These are phyloP conservation scores for Ellobium chinense DNA, from an alignment of 2,888 invertebrate species.

Conservation along the genomic window DNA sequence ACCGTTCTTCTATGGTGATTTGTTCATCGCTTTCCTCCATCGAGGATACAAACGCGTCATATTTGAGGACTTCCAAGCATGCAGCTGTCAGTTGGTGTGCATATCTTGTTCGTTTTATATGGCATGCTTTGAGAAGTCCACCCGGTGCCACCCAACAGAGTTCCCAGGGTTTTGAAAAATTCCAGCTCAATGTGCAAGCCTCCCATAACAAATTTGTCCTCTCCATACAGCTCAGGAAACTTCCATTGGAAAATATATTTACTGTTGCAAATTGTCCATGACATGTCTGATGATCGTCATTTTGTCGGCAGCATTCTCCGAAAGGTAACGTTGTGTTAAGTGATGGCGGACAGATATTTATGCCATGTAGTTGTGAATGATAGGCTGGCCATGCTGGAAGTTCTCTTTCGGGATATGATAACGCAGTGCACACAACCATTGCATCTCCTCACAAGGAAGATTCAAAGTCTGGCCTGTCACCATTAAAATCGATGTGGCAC, in stretches of 20 bases:
- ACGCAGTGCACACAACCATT: too few species aligned
- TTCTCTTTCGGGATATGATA: not conserved
- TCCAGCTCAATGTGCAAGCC: constrained; percentile 71
- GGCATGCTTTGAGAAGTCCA: constrained; percentile 59
- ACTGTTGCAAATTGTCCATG: constrained; percentile 8
- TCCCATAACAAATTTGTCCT: constrained; percentile 63
- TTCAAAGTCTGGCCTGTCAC: too few species aligned
- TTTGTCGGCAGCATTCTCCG: constrained; percentile 42
- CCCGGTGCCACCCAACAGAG: constrained; percentile 59
- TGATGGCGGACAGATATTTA: not conserved
- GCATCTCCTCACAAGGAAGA: too few species aligned
- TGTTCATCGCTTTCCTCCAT: not conserved
- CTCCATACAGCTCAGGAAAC: constrained; percentile 63
- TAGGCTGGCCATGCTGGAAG: not conserved
- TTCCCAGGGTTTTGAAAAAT: constrained; percentile 58
- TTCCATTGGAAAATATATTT: constrained; percentile 63
- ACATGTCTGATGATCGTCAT: constrained; percentile 50
- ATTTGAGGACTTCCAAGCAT: constrained; percentile 44
- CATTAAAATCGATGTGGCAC: too few species aligned
- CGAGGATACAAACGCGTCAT: constrained; percentile 33
- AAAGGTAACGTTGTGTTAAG: not conserved
- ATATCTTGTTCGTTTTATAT: constrained; percentile 45
- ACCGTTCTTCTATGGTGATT: not conserved
- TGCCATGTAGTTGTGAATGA: not conserved
- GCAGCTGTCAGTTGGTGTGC: constrained; percentile 59